Base-by-base conservation (phyloP, 53 echinoderm and acorn worm species). In the Mesocentrotus franciscanus region DNA sequence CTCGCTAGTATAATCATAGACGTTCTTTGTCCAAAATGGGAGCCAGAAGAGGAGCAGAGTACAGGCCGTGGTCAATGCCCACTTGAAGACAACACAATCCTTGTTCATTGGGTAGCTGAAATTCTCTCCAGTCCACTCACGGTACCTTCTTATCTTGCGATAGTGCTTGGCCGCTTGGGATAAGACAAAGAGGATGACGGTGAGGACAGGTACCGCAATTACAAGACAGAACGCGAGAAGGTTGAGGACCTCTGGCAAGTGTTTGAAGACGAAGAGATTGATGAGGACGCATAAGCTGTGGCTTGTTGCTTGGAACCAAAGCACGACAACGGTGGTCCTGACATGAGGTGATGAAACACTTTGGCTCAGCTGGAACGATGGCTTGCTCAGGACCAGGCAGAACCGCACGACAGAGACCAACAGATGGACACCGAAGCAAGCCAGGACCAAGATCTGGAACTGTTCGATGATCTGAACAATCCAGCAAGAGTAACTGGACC, bases 11-110 rank as follows among this genome's bases (percentile, higher is more conserved):
- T 94, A 94, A 17, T 94, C 94, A 35, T 94, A 83, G 4, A 84
- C 84, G 33, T 94, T 94, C 39, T 94, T 94, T 66, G 94, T 94
- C 94, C 94, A 94, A 27, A 94, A 94, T 0, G 94, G 94, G 9
- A 94, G 61, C 94, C 94, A 94, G 84, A 94, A 94, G 61, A 94
- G 34, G 17, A 94, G 94, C 13, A 94, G 36, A 14, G 24, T 94
- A 56, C 94, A 94, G 34, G 84, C 94, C 22, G 94, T 94, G 60
- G 83, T 83, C 42, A 94, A 33, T 10, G 39, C 81, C 84, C 83
- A 94, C 26, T 94, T 94, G 84, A 94, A 83, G 62, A 94, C 84
- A 1, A 84, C 61, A 83, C 94, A 94, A 17, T 84, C 60, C 60
- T 61, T 58, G 84, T 94, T 79, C 26, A 61, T 79, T 8, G 83